These are phyloP conservation scores for Schizotus pectinicornis DNA, from an alignment of 2,888 invertebrate species.

Conservation along the genomic window DNA sequence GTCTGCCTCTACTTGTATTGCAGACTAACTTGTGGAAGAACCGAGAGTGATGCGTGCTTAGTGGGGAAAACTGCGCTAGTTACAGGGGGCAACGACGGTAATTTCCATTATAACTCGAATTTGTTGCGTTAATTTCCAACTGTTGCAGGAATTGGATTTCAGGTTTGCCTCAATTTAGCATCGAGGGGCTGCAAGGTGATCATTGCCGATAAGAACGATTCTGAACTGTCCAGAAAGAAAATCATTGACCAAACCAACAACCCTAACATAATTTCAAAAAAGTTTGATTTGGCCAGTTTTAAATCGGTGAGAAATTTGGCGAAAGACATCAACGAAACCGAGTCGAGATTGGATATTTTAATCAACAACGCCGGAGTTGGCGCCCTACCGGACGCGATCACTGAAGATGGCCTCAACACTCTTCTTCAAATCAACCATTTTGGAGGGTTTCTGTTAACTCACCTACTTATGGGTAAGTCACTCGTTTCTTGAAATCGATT, in stretches of 20 bases:
- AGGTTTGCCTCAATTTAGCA: constrained; percentile 58
- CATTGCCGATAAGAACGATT: constrained; percentile 82
- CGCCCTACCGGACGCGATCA: constrained; percentile 67
- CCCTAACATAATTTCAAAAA: constrained; percentile 71
- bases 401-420: constrained; percentile 83
- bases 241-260: constrained; percentile 74
- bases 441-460: constrained; percentile 92
- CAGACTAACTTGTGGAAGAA: no score
- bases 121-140: not conserved
- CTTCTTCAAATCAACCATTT: constrained; percentile 94
- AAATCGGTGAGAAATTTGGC: constrained; percentile 85
- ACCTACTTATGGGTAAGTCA: constrained; percentile 80
- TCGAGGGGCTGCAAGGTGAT: constrained; percentile 80
- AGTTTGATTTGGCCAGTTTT: constrained; percentile 78
- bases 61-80: no score
- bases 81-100: no score
- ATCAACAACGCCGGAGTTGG: constrained; percentile 91
- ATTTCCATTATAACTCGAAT: not conserved
- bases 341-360: constrained; percentile 76
- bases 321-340: constrained; percentile 75
- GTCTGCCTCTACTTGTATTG: no score
- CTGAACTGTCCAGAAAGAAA: constrained; percentile 74
- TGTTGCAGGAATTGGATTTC: no score
- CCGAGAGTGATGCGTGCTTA: no score
- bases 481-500: no score